Percentiles rank a stretch among this genome's conserved stretches.
Evolutionary conservation across 2,797 vertebrate species (phyloP).

Genomic region (Orestias chungarensis): DNA sequence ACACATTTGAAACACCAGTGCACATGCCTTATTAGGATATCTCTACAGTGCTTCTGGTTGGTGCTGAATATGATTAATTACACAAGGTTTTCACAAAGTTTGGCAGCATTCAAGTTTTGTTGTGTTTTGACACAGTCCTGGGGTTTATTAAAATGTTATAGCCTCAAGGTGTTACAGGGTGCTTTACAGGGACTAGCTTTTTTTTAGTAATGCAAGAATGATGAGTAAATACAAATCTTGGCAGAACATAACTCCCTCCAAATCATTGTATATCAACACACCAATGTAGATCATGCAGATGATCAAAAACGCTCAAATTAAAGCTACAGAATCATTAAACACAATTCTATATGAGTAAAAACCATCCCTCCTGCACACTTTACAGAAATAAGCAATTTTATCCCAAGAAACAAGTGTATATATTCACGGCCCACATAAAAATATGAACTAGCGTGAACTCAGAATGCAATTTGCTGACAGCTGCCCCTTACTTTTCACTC

Average conservation of each 20-base stretch:
- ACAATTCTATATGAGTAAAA: not conserved
- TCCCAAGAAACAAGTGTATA: not conserved
- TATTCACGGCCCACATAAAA: not conserved
- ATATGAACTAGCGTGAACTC: not conserved
- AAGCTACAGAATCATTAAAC: not conserved
- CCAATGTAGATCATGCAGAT: conserved; percentile 8
- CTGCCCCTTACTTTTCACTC: conserved; percentile 14
- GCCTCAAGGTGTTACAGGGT: conserved; percentile 62
- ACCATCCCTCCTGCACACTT: not conserved
- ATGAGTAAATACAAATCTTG: conserved; percentile 56
- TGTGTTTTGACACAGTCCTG: conserved; percentile 55
- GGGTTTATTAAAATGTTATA: conserved; percentile 60
- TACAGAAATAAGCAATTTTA: not conserved
- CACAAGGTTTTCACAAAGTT: conserved; percentile 56
- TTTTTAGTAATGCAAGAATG: conserved; percentile 37
- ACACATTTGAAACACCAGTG: not conserved
- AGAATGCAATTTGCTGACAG: conserved; percentile 2
- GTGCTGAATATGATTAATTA: conserved; percentile 37
- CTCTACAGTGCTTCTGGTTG: not conserved
- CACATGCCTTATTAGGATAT: not conserved
- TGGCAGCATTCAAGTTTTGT: conserved; percentile 46
- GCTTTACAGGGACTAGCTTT: conserved; percentile 43
- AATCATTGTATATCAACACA: conserved; percentile 18
- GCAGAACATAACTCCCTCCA: conserved; percentile 45
- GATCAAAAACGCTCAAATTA: conserved; percentile 5